Conservation (phyloP, 2,113 vertebrate species). For the Cinclus mexicanus region DNA sequence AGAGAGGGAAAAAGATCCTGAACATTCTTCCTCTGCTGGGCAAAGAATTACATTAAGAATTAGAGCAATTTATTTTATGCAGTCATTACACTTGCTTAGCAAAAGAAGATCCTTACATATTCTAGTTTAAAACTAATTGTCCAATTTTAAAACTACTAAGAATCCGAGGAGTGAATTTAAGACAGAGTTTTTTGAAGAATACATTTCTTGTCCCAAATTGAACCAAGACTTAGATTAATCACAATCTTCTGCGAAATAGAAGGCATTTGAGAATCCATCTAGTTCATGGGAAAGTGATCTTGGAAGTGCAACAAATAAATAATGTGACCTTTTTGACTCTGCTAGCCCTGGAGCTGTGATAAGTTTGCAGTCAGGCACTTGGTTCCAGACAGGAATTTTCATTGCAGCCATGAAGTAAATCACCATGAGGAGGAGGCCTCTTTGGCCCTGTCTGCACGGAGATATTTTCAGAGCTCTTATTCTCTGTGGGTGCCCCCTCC, state of each 20-base stretch:
- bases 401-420: conserved; percentile 56
- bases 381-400: conserved; percentile 62
- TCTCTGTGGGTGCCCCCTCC: not conserved
- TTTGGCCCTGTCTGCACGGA: not conserved
- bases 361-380: conserved; percentile 55
- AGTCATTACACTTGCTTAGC: not conserved
- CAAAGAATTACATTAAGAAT: not conserved
- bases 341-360: conserved; percentile 49
- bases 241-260: not conserved
- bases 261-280: conserved; percentile 55
- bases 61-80: not conserved
- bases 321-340: conserved; percentile 60
- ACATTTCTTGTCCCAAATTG: conserved; percentile 1
- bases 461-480: conserved; percentile 9
- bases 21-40: not conserved
- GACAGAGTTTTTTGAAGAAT: not conserved
- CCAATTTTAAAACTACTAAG: not conserved
- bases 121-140: not conserved
- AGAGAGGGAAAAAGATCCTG: not conserved
- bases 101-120: not conserved
- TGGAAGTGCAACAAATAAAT: conserved; percentile 69
- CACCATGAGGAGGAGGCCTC: conserved; percentile 29
- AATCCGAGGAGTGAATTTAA: not conserved
- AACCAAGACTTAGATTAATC: conserved; percentile 45
- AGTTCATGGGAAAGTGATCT: conserved; percentile 72